phyloP scores from a whole-genome alignment of 2,797 vertebrate genomes.

The Periparus ater region DNA sequence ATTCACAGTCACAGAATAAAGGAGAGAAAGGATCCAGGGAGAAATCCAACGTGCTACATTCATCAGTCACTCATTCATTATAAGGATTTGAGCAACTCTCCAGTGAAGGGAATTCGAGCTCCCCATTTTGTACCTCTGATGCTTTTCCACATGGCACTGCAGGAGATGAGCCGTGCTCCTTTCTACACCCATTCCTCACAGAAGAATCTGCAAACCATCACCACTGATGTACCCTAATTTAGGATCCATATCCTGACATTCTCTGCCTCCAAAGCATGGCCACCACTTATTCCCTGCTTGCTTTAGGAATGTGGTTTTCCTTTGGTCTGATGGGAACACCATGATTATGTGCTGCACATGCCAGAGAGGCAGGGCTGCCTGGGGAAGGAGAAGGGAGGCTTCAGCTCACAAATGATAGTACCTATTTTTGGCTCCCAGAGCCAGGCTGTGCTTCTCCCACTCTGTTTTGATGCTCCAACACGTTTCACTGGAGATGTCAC shows the following conservation, averaged over 20 bases:
- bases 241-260: not conserved
- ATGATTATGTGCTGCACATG: conserved; percentile 2
- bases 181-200: not conserved
- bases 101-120: not conserved
- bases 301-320: conserved; percentile 42
- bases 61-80: not conserved
- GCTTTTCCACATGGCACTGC: not conserved
- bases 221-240: not conserved
- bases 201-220: conserved; percentile 28
- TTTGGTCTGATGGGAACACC: conserved; percentile 14
- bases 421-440: conserved; percentile 58
- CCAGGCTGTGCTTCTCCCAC: conserved; percentile 23
- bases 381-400: conserved; percentile 45
- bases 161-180: not conserved
- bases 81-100: not conserved
- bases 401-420: conserved; percentile 55
- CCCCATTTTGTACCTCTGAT: not conserved
- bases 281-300: not conserved
- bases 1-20: not conserved
- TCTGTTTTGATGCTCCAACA: conserved; percentile 13
- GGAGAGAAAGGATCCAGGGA: not conserved
- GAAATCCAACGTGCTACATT: not conserved
- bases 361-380: conserved; percentile 42
- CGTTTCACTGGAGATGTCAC: conserved; percentile 35
- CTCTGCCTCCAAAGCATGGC: conserved; percentile 21